Evolutionary conservation across 1,140 invertebrate species (phyloP).

Genomic region (Psilanteris sp.): DNA sequence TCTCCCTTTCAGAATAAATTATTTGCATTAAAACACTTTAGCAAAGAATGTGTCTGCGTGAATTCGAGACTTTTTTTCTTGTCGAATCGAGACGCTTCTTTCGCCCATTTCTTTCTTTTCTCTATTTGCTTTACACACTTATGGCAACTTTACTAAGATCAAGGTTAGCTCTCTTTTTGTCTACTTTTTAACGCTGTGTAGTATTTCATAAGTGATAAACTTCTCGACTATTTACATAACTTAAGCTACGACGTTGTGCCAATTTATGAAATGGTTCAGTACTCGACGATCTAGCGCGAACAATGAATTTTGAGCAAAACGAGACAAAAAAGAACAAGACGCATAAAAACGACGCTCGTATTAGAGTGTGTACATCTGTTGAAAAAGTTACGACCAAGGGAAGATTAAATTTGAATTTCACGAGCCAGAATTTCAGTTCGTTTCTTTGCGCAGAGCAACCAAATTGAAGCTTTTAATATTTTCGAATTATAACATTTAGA

Average conservation of each 20-base stretch:
- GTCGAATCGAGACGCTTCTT: constrained; percentile 6
- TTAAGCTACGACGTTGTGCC: constrained; percentile 18
- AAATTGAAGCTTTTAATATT: too few species aligned
- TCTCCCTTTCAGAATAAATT: constrained; percentile 3
- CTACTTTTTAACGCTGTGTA: constrained; percentile 37
- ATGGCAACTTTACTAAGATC: constrained; percentile 48
- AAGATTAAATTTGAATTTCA: too few species aligned
- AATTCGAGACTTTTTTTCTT: constrained; percentile 13
- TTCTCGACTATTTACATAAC: constrained; percentile 52
- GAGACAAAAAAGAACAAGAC: background rate
- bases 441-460: too few species aligned
- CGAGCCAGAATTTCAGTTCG: too few species aligned
- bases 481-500: too few species aligned
- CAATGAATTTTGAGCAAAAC: too few species aligned
- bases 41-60: constrained; percentile 9
- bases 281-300: constrained; percentile 12
- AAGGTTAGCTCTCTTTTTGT: constrained; percentile 44
- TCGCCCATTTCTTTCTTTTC: constrained; percentile 36
- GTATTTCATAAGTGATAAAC: constrained; percentile 51
- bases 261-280: constrained; percentile 43
- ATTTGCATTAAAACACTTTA: constrained; percentile 17
- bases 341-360: constrained; percentile 14
- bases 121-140: constrained; percentile 41
- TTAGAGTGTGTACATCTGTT: constrained; percentile 32
- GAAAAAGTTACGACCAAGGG: too few species aligned